Conservation (phyloP, 2,113 vertebrate species). For the Oncorhynchus mykiss region DNA sequence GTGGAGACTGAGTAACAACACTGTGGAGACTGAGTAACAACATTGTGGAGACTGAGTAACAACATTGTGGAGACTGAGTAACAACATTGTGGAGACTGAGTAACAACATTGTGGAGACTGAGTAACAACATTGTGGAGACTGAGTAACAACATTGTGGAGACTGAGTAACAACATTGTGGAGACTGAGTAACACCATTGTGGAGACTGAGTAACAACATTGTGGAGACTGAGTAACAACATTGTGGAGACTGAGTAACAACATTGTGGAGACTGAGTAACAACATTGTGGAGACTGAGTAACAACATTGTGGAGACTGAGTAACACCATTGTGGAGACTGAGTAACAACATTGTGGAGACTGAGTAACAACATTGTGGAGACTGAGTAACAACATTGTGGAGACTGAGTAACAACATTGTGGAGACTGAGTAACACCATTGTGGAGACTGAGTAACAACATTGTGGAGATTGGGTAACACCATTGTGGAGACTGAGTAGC, state of each 20-base stretch:
- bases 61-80: no score
- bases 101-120: constrained; percentile 14
- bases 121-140: constrained; percentile 17
- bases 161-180: constrained; percentile 19
- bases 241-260: constrained; percentile 22
- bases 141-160: constrained; percentile 17
- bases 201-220: not conserved
- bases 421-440: no score
- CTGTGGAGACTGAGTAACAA: constrained; percentile 22
- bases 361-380: constrained; percentile 19
- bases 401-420: no score
- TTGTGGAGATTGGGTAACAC: constrained; percentile 23
- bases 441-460: constrained; percentile 16
- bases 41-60: no score
- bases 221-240: constrained; percentile 32
- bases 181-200: no score
- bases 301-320: constrained; percentile 21
- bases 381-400: constrained; percentile 20
- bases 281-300: constrained; percentile 25
- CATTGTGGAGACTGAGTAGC: constrained; percentile 23
- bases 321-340: constrained; percentile 14
- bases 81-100: constrained; percentile 4
- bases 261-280: constrained; percentile 23
- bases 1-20: constrained; percentile 25
- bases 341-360: constrained; percentile 19